Evolutionary conservation across 1,140 invertebrate species (phyloP).

Genomic region (Pemphigus obesinymphae): DNA sequence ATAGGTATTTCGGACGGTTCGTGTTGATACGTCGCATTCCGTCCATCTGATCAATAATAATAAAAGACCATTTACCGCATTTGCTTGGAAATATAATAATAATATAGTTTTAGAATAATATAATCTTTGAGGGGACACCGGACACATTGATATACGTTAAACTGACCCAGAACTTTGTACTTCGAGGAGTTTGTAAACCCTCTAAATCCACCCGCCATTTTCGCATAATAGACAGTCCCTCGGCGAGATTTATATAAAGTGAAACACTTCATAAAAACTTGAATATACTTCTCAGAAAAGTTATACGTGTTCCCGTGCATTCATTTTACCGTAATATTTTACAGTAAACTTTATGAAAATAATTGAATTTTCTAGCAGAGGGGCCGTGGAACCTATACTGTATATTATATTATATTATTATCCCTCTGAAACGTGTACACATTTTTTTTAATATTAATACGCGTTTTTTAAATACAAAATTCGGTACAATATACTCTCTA

Average conservation of each 20-base stretch:
- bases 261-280: neutral
- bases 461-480: no score
- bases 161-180: slow-evolving; percentile 16
- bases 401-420: neutral
- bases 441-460: neutral
- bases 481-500: no score
- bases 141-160: slow-evolving; percentile 7
- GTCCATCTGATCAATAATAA: neutral
- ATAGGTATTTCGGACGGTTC: no score
- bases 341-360: neutral
- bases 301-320: neutral
- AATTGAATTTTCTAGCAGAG: neutral
- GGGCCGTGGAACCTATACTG: neutral
- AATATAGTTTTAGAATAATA: slow-evolving; percentile 2
- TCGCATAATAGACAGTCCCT: slow-evolving; percentile 14
- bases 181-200: neutral
- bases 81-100: neutral
- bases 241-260: slow-evolving; percentile 8
- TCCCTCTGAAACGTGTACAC: neutral
- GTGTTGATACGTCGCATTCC: no score
- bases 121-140: neutral
- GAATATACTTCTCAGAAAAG: neutral
- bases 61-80: neutral
- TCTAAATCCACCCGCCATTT: neutral
- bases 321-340: neutral